Evolutionary conservation across 2,797 vertebrate species (phyloP), one percentile per base, ranked within the genome.

Genomic region (Hoplostethus mediterraneus): DNA sequence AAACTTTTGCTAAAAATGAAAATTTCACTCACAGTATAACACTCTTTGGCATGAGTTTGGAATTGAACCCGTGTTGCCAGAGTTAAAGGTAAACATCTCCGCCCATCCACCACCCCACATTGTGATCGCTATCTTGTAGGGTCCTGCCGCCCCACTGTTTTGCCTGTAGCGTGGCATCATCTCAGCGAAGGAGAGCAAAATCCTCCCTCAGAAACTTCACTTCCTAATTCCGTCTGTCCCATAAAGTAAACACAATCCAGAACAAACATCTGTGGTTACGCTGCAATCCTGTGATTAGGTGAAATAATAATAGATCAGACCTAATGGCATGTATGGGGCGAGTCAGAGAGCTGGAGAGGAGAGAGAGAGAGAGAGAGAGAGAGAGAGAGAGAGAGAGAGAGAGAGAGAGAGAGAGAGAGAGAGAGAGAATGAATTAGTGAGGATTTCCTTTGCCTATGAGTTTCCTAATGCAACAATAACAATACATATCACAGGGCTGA

Each of bases 261-360:
- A 12, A 30, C 60, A 81, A 71, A 79, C 76, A 74, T 10, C 45
- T 77, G 56, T 16, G 73, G n/a, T 63, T 17, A 38, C 40, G 17
- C 12, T 36, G 57, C 53, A 57, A 67, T 71, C 56, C 71, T 72
- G 61, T 77, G 73, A 63, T 74, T 51, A 77, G 42, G 3, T 75
- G 54, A 71, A 71, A 74, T 80, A 53, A 82, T 53, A 17, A 64
- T 10, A 56, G 63, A 77, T 81, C 59, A 62, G 47, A 65, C 17
- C 13, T 66, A 67, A 73, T 70, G 55, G 75, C 57, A 47, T 49
- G 47, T 70, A 44, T n/a, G 17, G n/a, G 48, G 6, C 9, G 48
- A 49, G 5, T n/a, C 17, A n/a, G 48, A 49, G 48, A 17, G 17
- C 6, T 9, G n/a, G 48, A 21, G 48, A 49, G 17, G 25, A 16